Evolutionary conservation across 1,140 invertebrate species (phyloP), one percentile per base, ranked within the genome.

Genomic region (Venturia canescens): DNA sequence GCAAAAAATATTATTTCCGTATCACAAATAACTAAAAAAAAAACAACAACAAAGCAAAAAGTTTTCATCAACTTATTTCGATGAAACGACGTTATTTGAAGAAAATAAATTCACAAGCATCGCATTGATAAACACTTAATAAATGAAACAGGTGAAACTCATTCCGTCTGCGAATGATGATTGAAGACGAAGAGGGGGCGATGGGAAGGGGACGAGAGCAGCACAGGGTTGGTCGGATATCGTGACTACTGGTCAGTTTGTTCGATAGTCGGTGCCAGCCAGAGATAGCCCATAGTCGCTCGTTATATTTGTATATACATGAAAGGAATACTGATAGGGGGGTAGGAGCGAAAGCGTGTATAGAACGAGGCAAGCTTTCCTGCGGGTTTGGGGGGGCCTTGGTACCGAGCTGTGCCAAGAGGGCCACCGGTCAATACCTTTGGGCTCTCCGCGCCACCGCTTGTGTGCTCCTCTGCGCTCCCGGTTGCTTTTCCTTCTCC

Each of bases 191-290:
- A 57, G 53, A 80, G 63, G 66, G 63, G 44, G 60, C 50, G 79
- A 27, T 67, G 70, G 69, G 78, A 48, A 72, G 69, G 77, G 34
- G 50, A 53, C 26, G 53, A 60, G 57, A 26, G 53, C 23, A 63
- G 63, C 21, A 63, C 60, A 50, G 69, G 81, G 76, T 79, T 21
- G 69, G 16, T 78, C 72, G 88, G 88, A 89, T 92, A 91, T 92
- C 91, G 91, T 92, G 90, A 92, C 91, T 91, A 90, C 88, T 92
- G 90, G 91, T 92, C 91, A 92, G 91, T 91, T 92, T 92, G 91
- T 92, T 92, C 91, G 88, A 92, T 92, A 92, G 90, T 92, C 86
- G 90, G 91, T 92, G 88, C 91, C 89, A 91, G 90, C 89, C 88
- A 88, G 89, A 84, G 88, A 89, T 90, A 87, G 87, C 87, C 90